These are phyloP conservation scores for Micromys minutus DNA, from an alignment of 2,113 vertebrate genomes.

Conservation along the genomic window DNA sequence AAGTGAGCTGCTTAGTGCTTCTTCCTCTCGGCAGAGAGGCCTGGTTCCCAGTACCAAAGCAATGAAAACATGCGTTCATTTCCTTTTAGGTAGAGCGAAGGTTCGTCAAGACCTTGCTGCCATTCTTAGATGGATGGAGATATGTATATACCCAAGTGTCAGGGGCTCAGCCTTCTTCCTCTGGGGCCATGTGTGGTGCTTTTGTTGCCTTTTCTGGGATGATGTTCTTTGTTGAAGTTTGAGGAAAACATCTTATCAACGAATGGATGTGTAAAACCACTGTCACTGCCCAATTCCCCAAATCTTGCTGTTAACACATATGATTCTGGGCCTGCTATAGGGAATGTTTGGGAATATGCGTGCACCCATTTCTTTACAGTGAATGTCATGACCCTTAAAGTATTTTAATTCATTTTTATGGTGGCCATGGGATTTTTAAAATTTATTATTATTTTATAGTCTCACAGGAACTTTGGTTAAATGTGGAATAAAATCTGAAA, in stretches of 20 bases:
- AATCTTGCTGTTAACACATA: neutral
- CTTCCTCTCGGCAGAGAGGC: neutral
- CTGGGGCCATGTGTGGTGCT: neutral
- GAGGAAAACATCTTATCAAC: neutral
- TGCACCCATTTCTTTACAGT: slow-evolving; percentile 51
- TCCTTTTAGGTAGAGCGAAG: neutral
- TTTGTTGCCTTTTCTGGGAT: neutral
- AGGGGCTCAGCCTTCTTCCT: too few relatives aligned
- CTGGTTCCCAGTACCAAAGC: neutral
- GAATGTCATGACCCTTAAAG: slow-evolving; percentile 43
- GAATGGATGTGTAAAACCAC: neutral
- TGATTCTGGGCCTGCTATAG: neutral
- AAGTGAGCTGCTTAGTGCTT: neutral
- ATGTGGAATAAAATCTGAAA: slow-evolving; percentile 60
- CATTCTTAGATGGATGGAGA: fast-evolving
- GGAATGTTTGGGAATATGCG: neutral
- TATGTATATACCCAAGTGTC: neutral
- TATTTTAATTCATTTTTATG: slow-evolving; percentile 70
- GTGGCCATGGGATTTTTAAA: neutral
- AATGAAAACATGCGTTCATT: neutral
- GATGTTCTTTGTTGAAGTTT: neutral
- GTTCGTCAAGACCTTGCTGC: neutral
- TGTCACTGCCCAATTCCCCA: neutral
- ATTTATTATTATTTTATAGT: neutral
- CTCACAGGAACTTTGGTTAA: slow-evolving; percentile 64